phyloP scores from a whole-genome alignment of 2,888 invertebrate genomes.

The Hyposoter dolosus region DNA sequence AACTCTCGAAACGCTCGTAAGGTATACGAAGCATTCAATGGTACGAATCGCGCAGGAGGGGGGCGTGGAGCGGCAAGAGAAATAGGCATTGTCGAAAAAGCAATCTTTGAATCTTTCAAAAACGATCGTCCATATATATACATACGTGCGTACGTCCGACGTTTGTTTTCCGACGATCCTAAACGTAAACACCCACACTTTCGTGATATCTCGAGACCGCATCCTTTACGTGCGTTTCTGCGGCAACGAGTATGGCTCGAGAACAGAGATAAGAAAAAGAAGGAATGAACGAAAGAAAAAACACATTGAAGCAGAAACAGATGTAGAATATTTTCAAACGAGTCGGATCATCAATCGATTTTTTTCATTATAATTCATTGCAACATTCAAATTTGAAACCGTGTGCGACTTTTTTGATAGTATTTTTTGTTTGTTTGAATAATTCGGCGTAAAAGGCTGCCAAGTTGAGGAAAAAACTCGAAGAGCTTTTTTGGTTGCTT shows the following conservation, averaged over 20 bases:
- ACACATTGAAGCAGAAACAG: slow-evolving; percentile 39
- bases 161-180: slow-evolving; percentile 63
- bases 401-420: slow-evolving; percentile 5
- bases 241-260: slow-evolving; percentile 31
- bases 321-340: slow-evolving; percentile 37
- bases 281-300: slow-evolving; percentile 3
- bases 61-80: neutral
- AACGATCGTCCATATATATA: slow-evolving; percentile 19
- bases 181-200: slow-evolving; percentile 58
- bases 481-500: neutral
- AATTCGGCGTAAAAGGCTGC: neutral
- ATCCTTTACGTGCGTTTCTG: slow-evolving; percentile 16
- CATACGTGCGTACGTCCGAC: slow-evolving; percentile 14
- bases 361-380: slow-evolving; percentile 25
- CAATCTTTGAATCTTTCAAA: slow-evolving; percentile 40
- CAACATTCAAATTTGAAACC: neutral
- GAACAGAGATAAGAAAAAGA: slow-evolving; percentile 50
- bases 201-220: slow-evolving; percentile 50
- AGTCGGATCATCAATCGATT: slow-evolving; percentile 35
- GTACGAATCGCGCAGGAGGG: neutral
- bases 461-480: neutral
- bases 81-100: slow-evolving; percentile 26
- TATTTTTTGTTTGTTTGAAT: neutral
- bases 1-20: slow-evolving; percentile 10
- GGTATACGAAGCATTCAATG: neutral